These are phyloP conservation scores for Xestia sexstrigata DNA, from an alignment of 2,888 invertebrate genomes.

Conservation along the genomic window DNA sequence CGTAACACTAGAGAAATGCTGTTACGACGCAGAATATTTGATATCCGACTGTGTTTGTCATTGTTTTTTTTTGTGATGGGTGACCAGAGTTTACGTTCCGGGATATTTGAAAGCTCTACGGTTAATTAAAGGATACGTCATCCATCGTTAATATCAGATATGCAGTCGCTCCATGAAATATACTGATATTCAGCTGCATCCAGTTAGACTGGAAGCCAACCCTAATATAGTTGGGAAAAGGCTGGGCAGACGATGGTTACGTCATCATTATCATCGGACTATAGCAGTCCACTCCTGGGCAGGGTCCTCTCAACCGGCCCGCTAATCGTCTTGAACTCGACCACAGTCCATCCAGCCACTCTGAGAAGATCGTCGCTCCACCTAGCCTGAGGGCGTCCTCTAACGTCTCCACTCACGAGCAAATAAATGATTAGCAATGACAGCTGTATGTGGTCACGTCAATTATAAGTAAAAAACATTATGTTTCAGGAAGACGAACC, in stretches of 20 bases:
- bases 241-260: no score
- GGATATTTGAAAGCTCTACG: conserved; percentile 5
- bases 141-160: no score
- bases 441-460: not conserved
- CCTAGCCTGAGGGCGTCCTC: not conserved
- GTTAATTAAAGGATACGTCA: not conserved
- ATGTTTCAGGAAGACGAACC: not conserved
- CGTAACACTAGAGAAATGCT: conserved; percentile 54
- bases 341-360: not conserved
- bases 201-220: no score
- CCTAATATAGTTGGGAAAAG: no score
- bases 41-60: conserved; percentile 19
- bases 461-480: not conserved
- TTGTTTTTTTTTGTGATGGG: conserved; percentile 17
- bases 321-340: not conserved
- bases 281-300: not conserved
- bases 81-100: not conserved
- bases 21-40: conserved; percentile 29
- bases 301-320: not conserved
- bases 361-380: not conserved
- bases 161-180: no score
- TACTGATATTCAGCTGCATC: no score
- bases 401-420: not conserved
- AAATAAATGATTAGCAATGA: not conserved
- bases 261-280: not conserved